Base-by-base conservation (phyloP, 2,888 invertebrate species). In the Caenorhabditis imperialis region DNA sequence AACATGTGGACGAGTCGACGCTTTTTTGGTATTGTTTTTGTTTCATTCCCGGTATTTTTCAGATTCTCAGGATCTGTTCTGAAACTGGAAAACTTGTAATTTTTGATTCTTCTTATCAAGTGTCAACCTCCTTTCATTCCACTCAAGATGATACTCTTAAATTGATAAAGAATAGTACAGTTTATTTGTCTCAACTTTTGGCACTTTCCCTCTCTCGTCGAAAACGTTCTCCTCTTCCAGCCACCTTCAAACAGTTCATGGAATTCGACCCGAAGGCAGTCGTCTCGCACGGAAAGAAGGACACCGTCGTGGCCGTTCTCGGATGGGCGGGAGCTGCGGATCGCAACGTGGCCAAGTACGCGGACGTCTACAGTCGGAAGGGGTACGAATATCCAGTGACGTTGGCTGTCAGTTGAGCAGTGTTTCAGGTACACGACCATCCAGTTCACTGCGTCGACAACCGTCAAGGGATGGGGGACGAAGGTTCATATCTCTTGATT, bases 301-400 rank as follows among this genome's bases (percentile, higher is more conserved):
- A 53, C 22, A 65, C 65, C 8, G 35, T 74, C 20, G 67, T 74
- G n/a, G 38, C 61, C 23, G 23, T 74, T n/a, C 62, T 74, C 18
- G 74, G 74, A 51, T 74, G 74, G 74, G 74, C 69, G 3, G 74
- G 74, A 53, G 74, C 69, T 12, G 33, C 62, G 1, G 74, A 74
- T 22, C 54, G 44, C 25, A 61, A 74, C 47, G 69, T 74, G 25
- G 51, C 50, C 1, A 74, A 69, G 44, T 74, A 69, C 44, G 30
- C 74, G 33, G 51, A 57, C 5, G 33, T 74, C 16, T 74, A 74
- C 38, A 53, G 65, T n/a, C 50, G 67, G 30, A 65, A 55, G 27
- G 73, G 73, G 72, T 65, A 18, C 1, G 27, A 8, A n/a, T 12
- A 8, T 30, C 6, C 27, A 18, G 20, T 7, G 23, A 38, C 18